Base-by-base conservation (phyloP, 1,140 invertebrate genomes). In the Drosophila lini region DNA sequence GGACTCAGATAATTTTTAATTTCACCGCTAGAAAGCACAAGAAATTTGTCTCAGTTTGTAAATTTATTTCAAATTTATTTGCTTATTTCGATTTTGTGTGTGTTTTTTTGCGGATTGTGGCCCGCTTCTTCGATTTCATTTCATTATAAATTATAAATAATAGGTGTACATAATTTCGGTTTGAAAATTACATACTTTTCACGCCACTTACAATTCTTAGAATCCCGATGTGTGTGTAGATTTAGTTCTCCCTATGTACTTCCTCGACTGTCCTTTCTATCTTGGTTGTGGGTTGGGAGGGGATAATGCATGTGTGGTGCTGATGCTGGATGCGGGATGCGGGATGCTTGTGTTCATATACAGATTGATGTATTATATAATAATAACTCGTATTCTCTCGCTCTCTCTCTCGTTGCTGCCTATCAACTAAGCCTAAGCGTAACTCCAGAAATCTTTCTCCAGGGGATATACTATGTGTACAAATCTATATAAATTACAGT, bases 341-440 rank as follows among this genome's bases (percentile, higher is more conserved):
- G 31, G 55, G 22, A 48, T 67, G 44, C 25, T 3, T 50, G 28
- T 68, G 55, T 67, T 44, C 65, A 75, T 85, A 68, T 85, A 86
- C 70, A 84, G 58, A 45, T 68, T 73, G 70, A 77, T 77, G 64
- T 47, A 64, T 86, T 88, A 86, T 73, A 86, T 88, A 86, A 88
- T 86, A 86, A 86, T 86, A 86, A 88, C 71, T 82, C 60, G 50
- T 78, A 73, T 16, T 65, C 58, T 59, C 36, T 55, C 28, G 22
- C 19, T 15, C 16, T 53, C 16, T 15, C 16, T 52, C 28, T 4
- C 32, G n/a, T 34, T 19, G 50, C 57, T 70, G 55, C 67, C 76
- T 85, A 83, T 47, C 22, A 65, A 73, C 81, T 84, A 85, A 70
- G 55, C 58, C 82, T 85, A 85, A 85, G 82, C 81, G 78, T 86